Conservation (phyloP, 2,113 vertebrate genomes). For the Pterocles orientalis region DNA sequence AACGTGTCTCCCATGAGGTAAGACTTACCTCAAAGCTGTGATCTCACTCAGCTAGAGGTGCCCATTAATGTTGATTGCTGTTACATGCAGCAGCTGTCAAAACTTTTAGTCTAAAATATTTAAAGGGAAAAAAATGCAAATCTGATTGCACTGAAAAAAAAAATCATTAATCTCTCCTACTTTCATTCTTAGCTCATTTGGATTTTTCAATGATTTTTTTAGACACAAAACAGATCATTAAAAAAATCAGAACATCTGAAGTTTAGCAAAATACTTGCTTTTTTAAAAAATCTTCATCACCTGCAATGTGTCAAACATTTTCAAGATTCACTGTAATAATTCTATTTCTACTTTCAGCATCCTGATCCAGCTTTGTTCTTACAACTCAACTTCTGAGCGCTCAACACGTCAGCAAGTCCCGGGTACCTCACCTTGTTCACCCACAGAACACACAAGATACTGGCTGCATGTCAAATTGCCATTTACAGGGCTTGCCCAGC, state of each 20-base stretch:
- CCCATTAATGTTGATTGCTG: background rate
- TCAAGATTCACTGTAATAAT: background rate
- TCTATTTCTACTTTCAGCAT: background rate
- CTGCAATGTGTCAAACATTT: background rate
- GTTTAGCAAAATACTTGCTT: background rate
- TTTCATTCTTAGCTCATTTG: background rate
- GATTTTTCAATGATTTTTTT: background rate
- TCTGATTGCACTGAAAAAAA: background rate
- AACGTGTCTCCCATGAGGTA: background rate
- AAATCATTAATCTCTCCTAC: background rate
- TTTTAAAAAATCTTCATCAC: background rate
- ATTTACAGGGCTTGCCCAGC: background rate
- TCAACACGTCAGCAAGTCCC: background rate
- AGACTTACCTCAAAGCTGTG: background rate
- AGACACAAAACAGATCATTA: background rate
- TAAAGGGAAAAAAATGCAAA: background rate
- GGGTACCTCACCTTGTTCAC: background rate
- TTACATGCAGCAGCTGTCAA: background rate
- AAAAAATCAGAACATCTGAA: background rate
- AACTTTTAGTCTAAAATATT: background rate
- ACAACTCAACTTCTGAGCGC: background rate
- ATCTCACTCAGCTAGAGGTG: background rate
- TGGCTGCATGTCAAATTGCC: too few relatives aligned
- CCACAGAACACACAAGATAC: background rate
- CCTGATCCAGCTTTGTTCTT: background rate